phyloP scores from a whole-genome alignment of 2,888 invertebrate species.

The Dorcus hopei region DNA sequence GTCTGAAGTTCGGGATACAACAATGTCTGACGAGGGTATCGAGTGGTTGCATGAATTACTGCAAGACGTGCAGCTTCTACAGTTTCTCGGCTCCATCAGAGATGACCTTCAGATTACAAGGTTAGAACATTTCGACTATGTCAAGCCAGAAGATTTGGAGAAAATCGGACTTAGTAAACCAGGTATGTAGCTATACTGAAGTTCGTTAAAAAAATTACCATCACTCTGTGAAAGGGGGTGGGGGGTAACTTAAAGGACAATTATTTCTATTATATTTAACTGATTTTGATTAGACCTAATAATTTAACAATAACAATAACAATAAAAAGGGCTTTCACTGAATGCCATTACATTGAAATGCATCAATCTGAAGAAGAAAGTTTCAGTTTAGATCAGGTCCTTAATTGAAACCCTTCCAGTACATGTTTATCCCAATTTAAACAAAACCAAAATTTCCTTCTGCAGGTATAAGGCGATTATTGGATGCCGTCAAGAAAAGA shows the following conservation, averaged over 20 bases:
- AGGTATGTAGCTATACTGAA: conserved; percentile 50
- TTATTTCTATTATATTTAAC: too few species aligned
- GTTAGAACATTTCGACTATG: conserved; percentile 94
- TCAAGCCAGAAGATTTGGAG: conserved; percentile 91
- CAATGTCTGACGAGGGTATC: conserved; percentile 55
- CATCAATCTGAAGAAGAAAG: too few species aligned
- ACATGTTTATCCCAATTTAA: too few species aligned
- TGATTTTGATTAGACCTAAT: too few species aligned
- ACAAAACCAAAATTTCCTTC: not conserved
- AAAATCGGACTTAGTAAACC: conserved; percentile 93
- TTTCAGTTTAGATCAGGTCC: too few species aligned
- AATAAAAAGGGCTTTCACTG: too few species aligned
- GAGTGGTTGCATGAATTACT: conserved; percentile 85
- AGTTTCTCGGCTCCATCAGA: conserved; percentile 83
- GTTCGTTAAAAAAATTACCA: too few species aligned
- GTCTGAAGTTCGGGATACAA: not conserved
- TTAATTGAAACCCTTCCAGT: too few species aligned
- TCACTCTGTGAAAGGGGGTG: too few species aligned
- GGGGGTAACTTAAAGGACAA: too few species aligned
- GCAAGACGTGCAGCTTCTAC: conserved; percentile 85
- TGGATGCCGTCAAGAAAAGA: conserved; percentile 90
- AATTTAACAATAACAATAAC: too few species aligned
- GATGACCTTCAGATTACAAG: conserved; percentile 90
- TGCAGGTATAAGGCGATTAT: conserved; percentile 67
- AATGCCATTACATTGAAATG: too few species aligned